A percentile compares a stretch with the other conserved stretches of the same genome.
Evolutionary conservation across 2,888 invertebrate genomes (phyloP).

Genomic region (Isoperla grammatica): DNA sequence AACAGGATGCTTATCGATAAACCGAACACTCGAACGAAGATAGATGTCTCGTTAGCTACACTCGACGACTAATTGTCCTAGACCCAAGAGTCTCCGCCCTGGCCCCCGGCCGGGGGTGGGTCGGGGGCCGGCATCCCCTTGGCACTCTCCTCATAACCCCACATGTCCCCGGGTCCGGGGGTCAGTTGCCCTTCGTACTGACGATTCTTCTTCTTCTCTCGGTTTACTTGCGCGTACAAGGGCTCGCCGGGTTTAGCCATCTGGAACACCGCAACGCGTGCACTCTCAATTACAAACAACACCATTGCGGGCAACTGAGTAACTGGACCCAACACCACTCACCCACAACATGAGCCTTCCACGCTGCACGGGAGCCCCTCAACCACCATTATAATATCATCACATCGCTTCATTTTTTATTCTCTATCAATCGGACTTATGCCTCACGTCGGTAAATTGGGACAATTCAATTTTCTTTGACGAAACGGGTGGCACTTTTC

Average conservation of each 20-base stretch:
- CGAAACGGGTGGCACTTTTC: too few relatives aligned
- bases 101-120: constrained; percentile 34
- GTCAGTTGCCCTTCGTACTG: constrained; percentile 34
- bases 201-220: constrained; percentile 57
- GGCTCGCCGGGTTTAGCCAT: constrained; percentile 53
- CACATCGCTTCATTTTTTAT: too few relatives aligned
- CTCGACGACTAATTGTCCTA: constrained; percentile 34
- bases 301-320: not conserved
- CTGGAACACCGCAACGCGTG: constrained; percentile 27
- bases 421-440: too few relatives aligned
- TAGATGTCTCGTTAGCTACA: constrained; percentile 8
- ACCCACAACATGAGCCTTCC: too few relatives aligned
- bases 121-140: constrained; percentile 25
- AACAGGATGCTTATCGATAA: constrained; percentile 22
- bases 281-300: constrained; percentile 1
- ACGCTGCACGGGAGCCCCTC: too few relatives aligned
- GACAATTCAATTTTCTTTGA: too few relatives aligned
- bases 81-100: constrained; percentile 50
- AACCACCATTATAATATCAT: too few relatives aligned
- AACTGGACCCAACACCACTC: too few relatives aligned
- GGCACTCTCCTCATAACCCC: constrained; percentile 36
- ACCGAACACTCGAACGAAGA: constrained; percentile 6
- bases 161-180: constrained; percentile 36
- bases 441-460: too few relatives aligned
- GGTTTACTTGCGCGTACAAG: constrained; percentile 60